Conservation (phyloP, 2,113 vertebrate species). For the Ageneiosus marmoratus region DNA sequence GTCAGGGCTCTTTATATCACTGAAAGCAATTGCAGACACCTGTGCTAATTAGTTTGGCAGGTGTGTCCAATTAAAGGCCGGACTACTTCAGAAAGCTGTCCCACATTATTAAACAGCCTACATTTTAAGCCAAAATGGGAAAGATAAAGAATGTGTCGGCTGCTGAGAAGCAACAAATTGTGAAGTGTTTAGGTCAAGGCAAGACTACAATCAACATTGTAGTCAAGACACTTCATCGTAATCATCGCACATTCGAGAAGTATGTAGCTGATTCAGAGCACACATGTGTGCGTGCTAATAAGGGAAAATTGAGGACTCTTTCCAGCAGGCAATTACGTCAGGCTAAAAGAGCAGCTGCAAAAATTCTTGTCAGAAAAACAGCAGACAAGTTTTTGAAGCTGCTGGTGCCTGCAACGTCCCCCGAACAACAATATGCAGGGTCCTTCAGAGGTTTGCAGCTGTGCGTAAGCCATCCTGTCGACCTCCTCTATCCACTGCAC, state of each 20-base stretch:
- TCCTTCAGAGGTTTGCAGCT: not conserved
- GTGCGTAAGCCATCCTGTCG: too few species aligned
- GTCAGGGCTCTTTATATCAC: too few species aligned
- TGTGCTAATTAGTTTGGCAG: too few species aligned
- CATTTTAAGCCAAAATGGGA: not conserved
- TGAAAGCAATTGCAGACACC: too few species aligned
- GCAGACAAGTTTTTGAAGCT: not conserved
- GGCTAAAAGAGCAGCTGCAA: constrained; percentile 7
- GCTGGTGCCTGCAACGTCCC: not conserved
- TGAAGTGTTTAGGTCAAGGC: not conserved
- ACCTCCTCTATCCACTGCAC: too few species aligned
- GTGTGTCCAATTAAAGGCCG: too few species aligned
- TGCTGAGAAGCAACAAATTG: not conserved
- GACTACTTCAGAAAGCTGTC: too few species aligned
- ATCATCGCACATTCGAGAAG: not conserved
- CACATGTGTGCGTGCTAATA: constrained; percentile 8
- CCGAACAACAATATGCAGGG: constrained; percentile 15
- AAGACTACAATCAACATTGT: constrained; percentile 10
- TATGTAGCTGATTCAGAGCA: constrained; percentile 1
- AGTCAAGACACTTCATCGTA: constrained; percentile 5
- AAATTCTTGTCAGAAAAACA: not conserved
- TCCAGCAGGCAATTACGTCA: not conserved
- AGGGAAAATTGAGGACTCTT: not conserved
- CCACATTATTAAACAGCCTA: not conserved
- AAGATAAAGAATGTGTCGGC: not conserved